phyloP scores from a whole-genome alignment of 2,113 vertebrate species.

The Recurvirostra avosetta region DNA sequence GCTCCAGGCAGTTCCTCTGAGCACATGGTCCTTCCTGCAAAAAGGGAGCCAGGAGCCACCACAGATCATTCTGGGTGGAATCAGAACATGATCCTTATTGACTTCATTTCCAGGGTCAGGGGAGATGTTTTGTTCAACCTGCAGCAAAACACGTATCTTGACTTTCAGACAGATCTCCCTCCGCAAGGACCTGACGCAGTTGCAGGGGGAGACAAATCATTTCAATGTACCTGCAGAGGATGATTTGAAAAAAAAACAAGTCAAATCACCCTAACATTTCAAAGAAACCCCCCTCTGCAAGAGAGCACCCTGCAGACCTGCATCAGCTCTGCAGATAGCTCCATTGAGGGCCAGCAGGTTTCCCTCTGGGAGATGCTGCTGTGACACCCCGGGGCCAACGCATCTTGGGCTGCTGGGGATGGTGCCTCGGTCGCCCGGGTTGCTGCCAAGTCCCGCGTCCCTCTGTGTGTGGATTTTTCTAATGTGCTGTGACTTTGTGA shows the following conservation, averaged over 20 bases:
- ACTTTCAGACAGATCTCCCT: neutral
- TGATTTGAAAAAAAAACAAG: neutral
- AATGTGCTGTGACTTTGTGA: neutral
- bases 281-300: accelerated
- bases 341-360: neutral
- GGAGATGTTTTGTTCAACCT: neutral
- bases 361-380: neutral
- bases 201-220: neutral
- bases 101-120: neutral
- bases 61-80: neutral
- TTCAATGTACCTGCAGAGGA: accelerated
- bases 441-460: neutral
- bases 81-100: neutral
- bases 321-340: accelerated
- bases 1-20: accelerated
- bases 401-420: accelerated
- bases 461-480: neutral
- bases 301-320: neutral
- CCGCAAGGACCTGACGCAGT: neutral
- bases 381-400: accelerated
- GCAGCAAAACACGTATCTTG: accelerated
- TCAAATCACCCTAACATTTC: neutral
- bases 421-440: accelerated
- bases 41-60: neutral
- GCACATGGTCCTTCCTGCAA: neutral